phyloP scores from a whole-genome alignment of 2,113 vertebrate genomes.

The Pangasianodon hypophthalmus region DNA sequence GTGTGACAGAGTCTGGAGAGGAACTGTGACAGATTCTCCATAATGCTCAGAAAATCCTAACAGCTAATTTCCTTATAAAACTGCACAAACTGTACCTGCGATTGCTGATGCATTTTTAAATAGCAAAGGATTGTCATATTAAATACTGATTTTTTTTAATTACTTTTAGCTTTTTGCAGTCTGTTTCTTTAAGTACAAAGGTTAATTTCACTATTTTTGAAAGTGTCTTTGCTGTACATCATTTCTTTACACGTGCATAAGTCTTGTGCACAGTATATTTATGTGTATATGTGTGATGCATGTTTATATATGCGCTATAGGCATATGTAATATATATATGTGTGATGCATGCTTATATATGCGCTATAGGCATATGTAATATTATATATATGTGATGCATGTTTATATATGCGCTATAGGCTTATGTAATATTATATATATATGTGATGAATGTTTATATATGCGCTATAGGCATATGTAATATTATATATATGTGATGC shows the following conservation, averaged over 20 bases:
- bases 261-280: neutral
- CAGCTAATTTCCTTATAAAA: neutral
- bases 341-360: neutral
- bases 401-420: no score
- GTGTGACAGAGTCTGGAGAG: neutral
- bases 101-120: neutral
- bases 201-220: neutral
- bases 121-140: neutral
- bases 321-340: neutral
- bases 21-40: neutral
- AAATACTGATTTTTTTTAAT: neutral
- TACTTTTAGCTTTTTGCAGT: neutral
- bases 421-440: no score
- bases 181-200: neutral
- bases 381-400: no score
- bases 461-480: no score
- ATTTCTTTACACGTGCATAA: neutral
- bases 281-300: neutral
- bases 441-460: no score
- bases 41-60: neutral
- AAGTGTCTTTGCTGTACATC: neutral
- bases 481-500: no score
- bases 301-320: neutral
- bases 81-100: neutral
- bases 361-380: no score